Evolutionary conservation across 2,797 vertebrate genomes (phyloP), one percentile per base, ranked within the genome.

Genomic region (Chlorospingus flavigularis): DNA sequence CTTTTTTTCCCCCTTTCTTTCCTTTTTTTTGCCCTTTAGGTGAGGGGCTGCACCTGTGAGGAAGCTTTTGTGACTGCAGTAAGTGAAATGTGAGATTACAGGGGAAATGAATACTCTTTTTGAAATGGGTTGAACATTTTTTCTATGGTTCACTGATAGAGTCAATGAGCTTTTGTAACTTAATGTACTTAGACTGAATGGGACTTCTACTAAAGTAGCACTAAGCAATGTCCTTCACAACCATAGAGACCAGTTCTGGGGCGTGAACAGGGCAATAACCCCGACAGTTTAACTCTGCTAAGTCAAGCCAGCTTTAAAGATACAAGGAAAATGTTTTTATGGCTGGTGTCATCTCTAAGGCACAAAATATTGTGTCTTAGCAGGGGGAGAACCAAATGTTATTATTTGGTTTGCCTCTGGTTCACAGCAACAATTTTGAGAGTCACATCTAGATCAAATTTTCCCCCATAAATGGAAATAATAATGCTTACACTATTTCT

Each of bases 81-180:
- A 40, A 62, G 54, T 65, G 62, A 82, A 92, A 92, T 90, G 66
- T 83, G 73, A 76, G 66, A 86, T 94, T 90, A 78, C 24, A 68
- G 66, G 30, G 30, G 9, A 35, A 62, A 53, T 88, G 33, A 90
- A 88, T 86, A 35, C 13, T 26, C 45, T 78, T 90, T 77, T 14
- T 60, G 26, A 88, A 90, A 48, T 15, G 51, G 23, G 13, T 70
- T 53, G 83, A 63, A 57, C 67, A 21, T 68, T 86, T 94, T 83
- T 91, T 77, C 73, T 86, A 8, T 83, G 93, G 73, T 88, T 95
- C 94, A 82, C 77, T 90, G 77, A 33, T 48, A 43, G 18, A 86
- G 77, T 86, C 80, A 96, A 84, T 72, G 82, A 83, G 54, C 21
- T 73, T 88, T 68, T 90, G 28, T 86, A 92, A 88, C 88, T 95